Base-by-base conservation (phyloP, 2,888 invertebrate genomes). In the Idaea straminata region DNA sequence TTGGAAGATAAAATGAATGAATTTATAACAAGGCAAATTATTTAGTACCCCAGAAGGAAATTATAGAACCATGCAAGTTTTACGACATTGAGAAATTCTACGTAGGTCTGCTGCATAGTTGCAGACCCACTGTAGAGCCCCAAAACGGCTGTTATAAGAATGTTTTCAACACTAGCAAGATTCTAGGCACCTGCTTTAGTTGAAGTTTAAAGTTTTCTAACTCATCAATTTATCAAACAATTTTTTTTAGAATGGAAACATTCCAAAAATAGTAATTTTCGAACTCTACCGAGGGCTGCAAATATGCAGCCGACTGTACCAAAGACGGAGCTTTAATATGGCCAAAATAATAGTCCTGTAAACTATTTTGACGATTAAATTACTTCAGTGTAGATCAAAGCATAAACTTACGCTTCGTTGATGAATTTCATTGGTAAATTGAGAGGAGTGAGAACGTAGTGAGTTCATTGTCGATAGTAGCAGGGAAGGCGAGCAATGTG, bases 381-480 rank as follows among this genome's bases (percentile, higher is more conserved):
- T 47, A 7, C 47, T 47, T 36, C 10, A 13, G 47, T 47, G 47
- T 6, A 47, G 47, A 47, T 47, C 47, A 47, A 47, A 47, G 47
- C 10, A 47, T 47, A 47, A 47, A 47, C 47, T 47, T 47, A 47
- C 47, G 47, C 47, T 47, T 10, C 47, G 47, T 47, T 47, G 13
- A 13, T 47, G 47, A 47, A 10, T 7, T 47, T 47, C 1, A 36
- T 70, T 74, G 67, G 69, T 66, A 66, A 66, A 66, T 62, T 69
- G 35, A 25, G 67, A 71, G 68, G 71, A 74, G 74, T 75, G 76
- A 77, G 75, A 76, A 70, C 74, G 67, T 64, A 68, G 75, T 59
- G 67, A 72, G 74, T 70, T 66, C 70, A 70, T 70, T 47, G 10
- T 47, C 10, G 68, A 69, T 65, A 65, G 68, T 72, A 62, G 75